Evolutionary conservation across 1,140 invertebrate genomes (phyloP).

Genomic region (Drosophila chauvacae): DNA sequence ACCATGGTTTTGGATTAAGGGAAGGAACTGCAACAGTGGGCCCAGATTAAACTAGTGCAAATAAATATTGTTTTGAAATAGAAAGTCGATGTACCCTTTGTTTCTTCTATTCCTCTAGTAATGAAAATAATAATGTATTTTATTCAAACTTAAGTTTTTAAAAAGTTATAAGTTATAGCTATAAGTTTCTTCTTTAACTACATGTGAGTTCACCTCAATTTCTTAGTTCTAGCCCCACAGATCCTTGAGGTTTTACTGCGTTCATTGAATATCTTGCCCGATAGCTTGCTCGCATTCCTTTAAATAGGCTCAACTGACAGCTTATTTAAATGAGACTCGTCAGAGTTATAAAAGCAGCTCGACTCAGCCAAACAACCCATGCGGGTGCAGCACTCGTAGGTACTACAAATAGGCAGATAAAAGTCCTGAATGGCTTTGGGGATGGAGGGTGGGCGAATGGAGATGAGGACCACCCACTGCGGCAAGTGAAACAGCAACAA

Average conservation of each 20-base stretch:
- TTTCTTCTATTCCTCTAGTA: too few relatives aligned
- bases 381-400: slow-evolving; percentile 3
- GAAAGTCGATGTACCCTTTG: background rate
- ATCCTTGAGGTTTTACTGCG: background rate
- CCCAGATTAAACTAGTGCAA: background rate
- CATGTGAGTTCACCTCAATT: too few relatives aligned
- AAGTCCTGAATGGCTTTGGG: slow-evolving; percentile 4
- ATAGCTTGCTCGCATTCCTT: slow-evolving; percentile 8
- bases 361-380: background rate
- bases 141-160: too few relatives aligned
- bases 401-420: slow-evolving; percentile 34
- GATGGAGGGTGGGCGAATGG: background rate
- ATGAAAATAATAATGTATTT: background rate
- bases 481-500: slow-evolving; percentile 17
- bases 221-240: too few relatives aligned
- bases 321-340: slow-evolving; percentile 62
- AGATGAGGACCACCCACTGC: slow-evolving; percentile 19
- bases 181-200: background rate
- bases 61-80: background rate
- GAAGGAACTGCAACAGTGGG: slow-evolving; percentile 8
- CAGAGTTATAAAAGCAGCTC: slow-evolving; percentile 28
- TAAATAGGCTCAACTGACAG: slow-evolving; percentile 52
- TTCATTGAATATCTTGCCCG: slow-evolving; percentile 6
- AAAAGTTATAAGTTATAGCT: too few relatives aligned
- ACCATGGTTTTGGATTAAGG: background rate